Evolutionary conservation across 2,888 invertebrate species (phyloP), one percentile per base, ranked within the genome.

Genomic region (Catocala nupta): DNA sequence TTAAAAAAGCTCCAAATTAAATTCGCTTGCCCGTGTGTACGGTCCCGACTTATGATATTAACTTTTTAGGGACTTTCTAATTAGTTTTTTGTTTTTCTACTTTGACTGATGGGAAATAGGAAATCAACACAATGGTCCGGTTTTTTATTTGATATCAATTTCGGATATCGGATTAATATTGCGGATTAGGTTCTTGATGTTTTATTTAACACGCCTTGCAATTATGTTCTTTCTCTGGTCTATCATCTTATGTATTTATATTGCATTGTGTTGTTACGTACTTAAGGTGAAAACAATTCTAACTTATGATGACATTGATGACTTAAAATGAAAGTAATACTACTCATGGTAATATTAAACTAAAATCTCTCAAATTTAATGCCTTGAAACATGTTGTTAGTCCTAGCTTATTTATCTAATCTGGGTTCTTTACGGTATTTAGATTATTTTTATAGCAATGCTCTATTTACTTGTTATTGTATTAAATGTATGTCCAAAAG

Each of bases 1-100:
- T 94, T 94, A 94, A 94, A 93, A 94, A 93, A 90, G 90, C 88
- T 93, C 93, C 90, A 93, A 93, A 94, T 94, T 92, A 93, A 93
- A 94, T 94, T 94, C 91, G 93, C 94, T 94, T 90, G 93, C 93
- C 92, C 89, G 91, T 92, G 90, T 91, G 85, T 88, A 88, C 88
- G 83, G 83, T 81, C 83, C 88, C 88, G 91, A 87, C 91, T 93
- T 93, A 92, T 91, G 90, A 91, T 92, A 91, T 91, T 90, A 91
- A 90, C 90, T 92, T 94, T 93, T 93, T 92, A 89, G 89, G 88
- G 84, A 86, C 91, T 93, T 92, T 93, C 93, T 93, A 91, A 92
- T 93, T 90, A 90, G 88, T 90, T 91, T 90, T 88, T 83, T 89
- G 88, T 88, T 88, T 86, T 84, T 80, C 78, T 76, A 78, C 80